Evolutionary conservation across 2,797 vertebrate genomes (phyloP), one percentile per base, ranked within the genome.

Genomic region (Labroides dimidiatus): DNA sequence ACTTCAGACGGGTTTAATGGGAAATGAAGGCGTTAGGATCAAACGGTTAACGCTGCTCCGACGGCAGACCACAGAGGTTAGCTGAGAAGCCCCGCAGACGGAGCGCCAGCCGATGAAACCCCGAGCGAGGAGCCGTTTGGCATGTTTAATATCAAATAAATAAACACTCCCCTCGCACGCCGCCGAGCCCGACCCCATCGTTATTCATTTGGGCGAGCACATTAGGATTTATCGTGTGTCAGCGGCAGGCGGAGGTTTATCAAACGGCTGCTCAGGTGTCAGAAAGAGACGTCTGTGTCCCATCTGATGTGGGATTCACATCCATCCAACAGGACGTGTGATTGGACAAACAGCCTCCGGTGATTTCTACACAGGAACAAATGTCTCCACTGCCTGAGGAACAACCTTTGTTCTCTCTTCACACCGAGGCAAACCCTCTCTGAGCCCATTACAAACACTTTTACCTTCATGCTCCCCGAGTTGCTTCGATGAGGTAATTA

Each of bases 401-500:
- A 75, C 53, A 39, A 54, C 36, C 19, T 59, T 63, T 73, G 69
- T 69, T 79, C 54, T 27, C 47, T 27, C 24, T 27, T 27, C 24
- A 27, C 24, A 27, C 45, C 45, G 43, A 57, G 63, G 48, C 50
- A 56, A 71, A 47, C 47, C 43, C 59, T 54, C 48, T 49, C 64
- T 59, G 55, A 66, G 77, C 69, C 42, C 60, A 85, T 87, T 82
- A 67, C 56, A 74, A 81, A 82, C 65, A 13, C 41, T 80, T 89
- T 81, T 81, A 82, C 78, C 78, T 87, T 82, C 84, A 84, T 72
- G 78, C 45, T 77, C 86, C 84, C 52, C 69, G 81, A 77, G 50
- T 84, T 71, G 55, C 73, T 81, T 87, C 83, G 78, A 64, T 82
- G 73, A 84, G 67, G 71, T 84, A 77, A 89, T 89, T 87, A 81